Evolutionary conservation across 2,113 vertebrate species (phyloP).

Genomic region (Dendropsophus ebraccatus): DNA sequence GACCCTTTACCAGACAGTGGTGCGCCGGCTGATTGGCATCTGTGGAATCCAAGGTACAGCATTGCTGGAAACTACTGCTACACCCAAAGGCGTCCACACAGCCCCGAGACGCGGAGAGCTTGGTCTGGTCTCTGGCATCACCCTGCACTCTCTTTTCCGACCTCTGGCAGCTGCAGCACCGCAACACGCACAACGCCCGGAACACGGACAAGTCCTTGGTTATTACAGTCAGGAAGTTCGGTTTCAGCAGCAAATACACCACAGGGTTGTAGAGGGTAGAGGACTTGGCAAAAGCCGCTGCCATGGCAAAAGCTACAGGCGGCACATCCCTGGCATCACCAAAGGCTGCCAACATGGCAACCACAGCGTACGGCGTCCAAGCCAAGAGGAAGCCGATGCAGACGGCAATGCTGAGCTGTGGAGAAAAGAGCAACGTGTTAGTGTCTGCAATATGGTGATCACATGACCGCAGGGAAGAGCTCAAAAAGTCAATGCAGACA

Average conservation of each 20-base stretch:
- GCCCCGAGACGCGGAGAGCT: conserved; percentile 41
- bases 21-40: fast-evolving
- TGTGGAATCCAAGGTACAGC: not conserved
- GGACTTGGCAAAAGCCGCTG: conserved; percentile 80
- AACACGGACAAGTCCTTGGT: conserved; percentile 60
- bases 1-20: not conserved
- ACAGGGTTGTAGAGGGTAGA: conserved; percentile 84
- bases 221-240: conserved; percentile 78
- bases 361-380: conserved; percentile 82
- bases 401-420: conserved; percentile 79
- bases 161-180: conserved; percentile 29
- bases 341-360: conserved; percentile 79
- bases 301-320: conserved; percentile 77
- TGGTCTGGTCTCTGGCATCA: conserved; percentile 26
- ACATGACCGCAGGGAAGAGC: no score
- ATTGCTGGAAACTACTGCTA: conserved; percentile 52
- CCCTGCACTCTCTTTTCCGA: not conserved
- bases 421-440: not conserved
- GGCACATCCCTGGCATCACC: conserved; percentile 71
- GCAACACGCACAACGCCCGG: conserved; percentile 57
- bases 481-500: no score
- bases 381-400: conserved; percentile 83
- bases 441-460: not conserved
- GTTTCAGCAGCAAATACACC: conserved; percentile 80
- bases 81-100: conserved; percentile 51